Base-by-base conservation (phyloP, 2,113 vertebrate genomes). In the Oxyura jamaicensis region DNA sequence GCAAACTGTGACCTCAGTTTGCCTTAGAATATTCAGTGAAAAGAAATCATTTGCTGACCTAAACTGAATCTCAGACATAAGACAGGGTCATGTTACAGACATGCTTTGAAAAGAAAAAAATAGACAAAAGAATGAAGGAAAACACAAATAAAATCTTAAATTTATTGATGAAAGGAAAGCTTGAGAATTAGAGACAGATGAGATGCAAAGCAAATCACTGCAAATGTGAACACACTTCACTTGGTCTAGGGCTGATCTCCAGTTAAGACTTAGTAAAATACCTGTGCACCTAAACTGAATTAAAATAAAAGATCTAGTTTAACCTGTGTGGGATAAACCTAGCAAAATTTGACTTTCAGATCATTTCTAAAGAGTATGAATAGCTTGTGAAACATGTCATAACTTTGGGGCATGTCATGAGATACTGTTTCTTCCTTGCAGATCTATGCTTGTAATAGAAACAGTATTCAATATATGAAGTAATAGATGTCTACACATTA, bases 241-340 rank as follows among this genome's bases (percentile, higher is more conserved):
- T 69, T 69, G 1, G 0, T 65, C 20, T 59, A 5, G 3, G 29
- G 6, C 10, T 25, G 21, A 36, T 8, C 33, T 15, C 15, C 50
- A 3, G 67, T 10, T 65, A 10, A 63, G 29, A 82, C 26, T 83
- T 2, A 83, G 33, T 1, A 86, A 88, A 94, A 50, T 7, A 52
- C 3, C 41, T 0, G 1, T 16, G 29, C 11, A 41, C 1, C 5
- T 14, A 10, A 68, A n/a, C 23, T 59, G 42, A 3, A 29, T 35
- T 28, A 53, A 81, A 83, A 42, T 17, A 23, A 76, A 86, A 66
- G 6, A 25, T 5, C 3, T 20, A 19, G 11, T 58, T 82, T 62
- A 58, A 75, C 44, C 13, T 68, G 8, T 50, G 9, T 23, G 31
- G 23, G 20, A 73, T 10, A 86, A 71, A 65, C 35, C 3, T 13